phyloP scores from a whole-genome alignment of 1,140 invertebrate genomes.

The Drosophila micromelanica region DNA sequence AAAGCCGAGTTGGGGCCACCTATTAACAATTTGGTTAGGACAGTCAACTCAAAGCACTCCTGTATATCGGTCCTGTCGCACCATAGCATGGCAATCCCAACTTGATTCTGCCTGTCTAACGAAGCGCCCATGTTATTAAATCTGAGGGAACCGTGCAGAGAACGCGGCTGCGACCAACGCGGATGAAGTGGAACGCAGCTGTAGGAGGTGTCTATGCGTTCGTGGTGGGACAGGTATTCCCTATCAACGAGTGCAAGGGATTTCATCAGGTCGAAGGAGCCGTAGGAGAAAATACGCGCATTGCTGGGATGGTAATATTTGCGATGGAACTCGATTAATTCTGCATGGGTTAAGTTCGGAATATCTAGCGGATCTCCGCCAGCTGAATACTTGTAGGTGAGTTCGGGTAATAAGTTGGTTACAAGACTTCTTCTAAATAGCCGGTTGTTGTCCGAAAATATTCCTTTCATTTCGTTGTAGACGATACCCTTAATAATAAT shows the following conservation, averaged over 20 bases:
- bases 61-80: slow-evolving; percentile 91
- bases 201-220: slow-evolving; percentile 86
- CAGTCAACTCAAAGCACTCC: slow-evolving; percentile 90
- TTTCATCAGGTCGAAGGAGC: slow-evolving; percentile 92
- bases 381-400: slow-evolving; percentile 93
- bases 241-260: slow-evolving; percentile 91
- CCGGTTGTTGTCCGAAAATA: slow-evolving; percentile 93
- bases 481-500: slow-evolving; percentile 96
- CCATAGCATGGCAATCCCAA: slow-evolving; percentile 91
- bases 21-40: slow-evolving; percentile 91
- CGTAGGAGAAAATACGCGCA: slow-evolving; percentile 95
- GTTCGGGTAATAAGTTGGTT: slow-evolving; percentile 90
- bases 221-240: slow-evolving; percentile 88
- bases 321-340: slow-evolving; percentile 92
- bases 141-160: slow-evolving; percentile 88
- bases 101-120: slow-evolving; percentile 91
- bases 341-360: slow-evolving; percentile 91
- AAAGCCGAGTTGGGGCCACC: slow-evolving; percentile 95
- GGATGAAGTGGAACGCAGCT: slow-evolving; percentile 89
- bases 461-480: slow-evolving; percentile 99
- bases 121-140: slow-evolving; percentile 92
- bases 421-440: slow-evolving; percentile 91
- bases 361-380: slow-evolving; percentile 95
- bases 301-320: slow-evolving; percentile 97
- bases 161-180: slow-evolving; percentile 88